Conservation (phyloP, 2,797 vertebrate species). For the Protosalanx chinensis region DNA sequence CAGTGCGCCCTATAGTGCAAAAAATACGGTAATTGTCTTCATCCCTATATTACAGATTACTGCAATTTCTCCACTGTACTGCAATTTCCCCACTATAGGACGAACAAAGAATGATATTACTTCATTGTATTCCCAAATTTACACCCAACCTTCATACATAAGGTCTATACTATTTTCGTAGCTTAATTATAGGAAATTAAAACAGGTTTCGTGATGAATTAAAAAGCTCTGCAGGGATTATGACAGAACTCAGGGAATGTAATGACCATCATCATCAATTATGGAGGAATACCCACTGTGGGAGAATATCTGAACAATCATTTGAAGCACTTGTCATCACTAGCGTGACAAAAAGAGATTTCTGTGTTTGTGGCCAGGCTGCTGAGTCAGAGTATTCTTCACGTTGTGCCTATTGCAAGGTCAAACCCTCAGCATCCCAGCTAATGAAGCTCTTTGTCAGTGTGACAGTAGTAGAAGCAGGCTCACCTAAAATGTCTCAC, state of each 20-base stretch:
- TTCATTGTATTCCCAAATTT: not conserved
- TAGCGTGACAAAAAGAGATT: not conserved
- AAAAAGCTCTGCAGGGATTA: not conserved
- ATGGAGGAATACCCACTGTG: not conserved
- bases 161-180: too few species aligned
- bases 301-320: not conserved
- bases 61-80: too few species aligned
- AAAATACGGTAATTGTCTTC: too few species aligned
- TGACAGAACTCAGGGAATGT: not conserved
- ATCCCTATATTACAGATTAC: not conserved
- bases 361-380: not conserved
- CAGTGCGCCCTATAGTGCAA: too few species aligned
- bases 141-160: not conserved
- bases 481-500: slow-evolving; percentile 11
- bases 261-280: not conserved
- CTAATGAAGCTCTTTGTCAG: slow-evolving; percentile 27
- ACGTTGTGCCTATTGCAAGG: not conserved
- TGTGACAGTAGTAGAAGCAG: not conserved
- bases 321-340: not conserved
- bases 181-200: not conserved
- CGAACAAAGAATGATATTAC: too few species aligned
- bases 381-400: not conserved
- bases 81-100: too few species aligned
- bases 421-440: not conserved
- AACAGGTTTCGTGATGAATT: not conserved